phyloP scores from a whole-genome alignment of 2,113 vertebrate genomes.

The Gobiocypris rarus region DNA sequence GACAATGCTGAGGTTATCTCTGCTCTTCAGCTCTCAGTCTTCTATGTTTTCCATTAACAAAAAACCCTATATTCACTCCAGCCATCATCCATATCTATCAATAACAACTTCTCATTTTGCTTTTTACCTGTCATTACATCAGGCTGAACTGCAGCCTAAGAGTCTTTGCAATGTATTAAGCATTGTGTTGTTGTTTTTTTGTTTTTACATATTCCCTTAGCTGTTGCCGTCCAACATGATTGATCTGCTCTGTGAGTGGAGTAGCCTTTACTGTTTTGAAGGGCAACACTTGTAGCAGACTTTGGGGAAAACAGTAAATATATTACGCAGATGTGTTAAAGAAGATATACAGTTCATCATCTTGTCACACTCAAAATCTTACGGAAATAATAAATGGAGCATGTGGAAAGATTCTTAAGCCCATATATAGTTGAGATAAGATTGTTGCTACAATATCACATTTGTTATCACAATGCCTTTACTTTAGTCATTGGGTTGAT shows the following conservation, averaged over 20 bases:
- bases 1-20: not conserved
- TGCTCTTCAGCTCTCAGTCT: not conserved
- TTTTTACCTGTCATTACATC: not conserved
- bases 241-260: constrained; percentile 29
- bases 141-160: not conserved
- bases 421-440: not conserved
- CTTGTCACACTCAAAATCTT: constrained; percentile 31
- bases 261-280: constrained; percentile 20
- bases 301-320: constrained; percentile 28
- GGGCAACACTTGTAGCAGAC: not conserved
- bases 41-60: constrained; percentile 2
- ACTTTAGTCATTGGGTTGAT: not conserved
- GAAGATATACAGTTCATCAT: constrained; percentile 44
- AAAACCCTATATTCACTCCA: not conserved
- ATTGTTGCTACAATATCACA: not conserved
- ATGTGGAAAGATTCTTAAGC: not conserved
- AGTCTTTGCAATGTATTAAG: not conserved
- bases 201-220: constrained; percentile 13
- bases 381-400: not conserved
- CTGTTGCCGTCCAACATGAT: constrained; percentile 28
- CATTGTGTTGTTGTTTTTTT: constrained; percentile 5
- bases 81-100: not conserved
- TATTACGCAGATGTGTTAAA: constrained; percentile 29
- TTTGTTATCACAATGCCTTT: not conserved
- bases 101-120: constrained; percentile 24